These are phyloP conservation scores for Symphodus melops DNA, from an alignment of 2,113 vertebrate species.

Conservation along the genomic window DNA sequence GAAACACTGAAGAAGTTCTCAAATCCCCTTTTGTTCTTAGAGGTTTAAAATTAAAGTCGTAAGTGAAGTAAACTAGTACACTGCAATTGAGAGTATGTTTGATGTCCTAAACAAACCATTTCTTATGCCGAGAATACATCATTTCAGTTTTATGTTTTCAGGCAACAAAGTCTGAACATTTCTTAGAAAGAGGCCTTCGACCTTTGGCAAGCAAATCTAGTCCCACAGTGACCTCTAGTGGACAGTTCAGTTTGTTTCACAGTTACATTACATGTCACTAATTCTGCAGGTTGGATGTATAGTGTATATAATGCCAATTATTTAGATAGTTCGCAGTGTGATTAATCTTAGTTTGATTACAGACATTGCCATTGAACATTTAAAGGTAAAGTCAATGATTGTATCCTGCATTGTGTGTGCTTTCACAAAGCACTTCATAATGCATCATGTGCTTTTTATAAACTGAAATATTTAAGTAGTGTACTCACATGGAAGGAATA, in stretches of 20 bases:
- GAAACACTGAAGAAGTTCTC: neutral
- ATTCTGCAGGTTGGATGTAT: too few species aligned
- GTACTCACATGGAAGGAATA: neutral
- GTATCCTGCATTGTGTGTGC: too few species aligned
- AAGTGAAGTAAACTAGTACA: neutral
- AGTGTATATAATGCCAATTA: too few species aligned
- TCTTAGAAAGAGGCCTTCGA: neutral
- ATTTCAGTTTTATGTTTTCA: neutral
- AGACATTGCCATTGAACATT: too few species aligned
- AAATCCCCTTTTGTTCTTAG: neutral
- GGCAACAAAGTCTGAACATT: neutral
- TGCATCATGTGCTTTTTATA: too few species aligned
- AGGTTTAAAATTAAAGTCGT: neutral
- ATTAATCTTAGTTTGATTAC: too few species aligned
- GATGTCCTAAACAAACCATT: neutral
- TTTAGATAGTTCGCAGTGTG: too few species aligned
- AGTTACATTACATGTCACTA: too few species aligned
- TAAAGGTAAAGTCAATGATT: too few species aligned
- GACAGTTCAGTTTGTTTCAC: neutral
- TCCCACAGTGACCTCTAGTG: conserved; percentile 50
- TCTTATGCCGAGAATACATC: neutral
- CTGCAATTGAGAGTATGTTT: neutral
- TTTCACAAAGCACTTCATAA: too few species aligned
- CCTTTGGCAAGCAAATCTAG: accelerated
- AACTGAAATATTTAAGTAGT: too few species aligned